Conservation (phyloP, 2,888 invertebrate species). For the Gandaritis pyraliata region DNA sequence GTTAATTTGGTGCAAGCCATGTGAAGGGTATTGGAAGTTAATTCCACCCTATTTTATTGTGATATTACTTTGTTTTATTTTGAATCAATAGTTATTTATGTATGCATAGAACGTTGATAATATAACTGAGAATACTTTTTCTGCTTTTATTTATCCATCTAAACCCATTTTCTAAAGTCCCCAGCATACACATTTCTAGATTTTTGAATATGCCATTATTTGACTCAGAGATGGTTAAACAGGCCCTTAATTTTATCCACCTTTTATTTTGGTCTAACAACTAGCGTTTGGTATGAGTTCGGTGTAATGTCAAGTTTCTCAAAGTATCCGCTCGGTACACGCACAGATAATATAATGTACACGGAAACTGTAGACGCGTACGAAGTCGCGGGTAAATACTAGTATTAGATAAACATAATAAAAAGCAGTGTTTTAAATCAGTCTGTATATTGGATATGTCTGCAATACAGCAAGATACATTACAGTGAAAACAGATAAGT, state of each 20-base stretch:
- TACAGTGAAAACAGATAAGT: constrained; percentile 84
- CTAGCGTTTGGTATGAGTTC: no score
- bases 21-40: constrained; percentile 23
- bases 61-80: constrained; percentile 38
- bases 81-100: constrained; percentile 32
- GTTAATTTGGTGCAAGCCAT: constrained; percentile 36
- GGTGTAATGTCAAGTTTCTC: no score
- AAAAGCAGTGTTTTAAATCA: constrained; percentile 74
- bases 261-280: no score
- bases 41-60: constrained; percentile 35
- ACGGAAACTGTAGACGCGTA: no score
- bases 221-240: no score
- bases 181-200: no score
- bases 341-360: no score
- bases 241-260: no score
- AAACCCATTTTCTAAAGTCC: no score
- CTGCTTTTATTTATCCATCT: constrained; percentile 16
- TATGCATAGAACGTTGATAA: constrained; percentile 34
- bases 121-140: constrained; percentile 32
- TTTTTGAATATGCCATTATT: no score
- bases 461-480: constrained; percentile 85
- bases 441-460: constrained; percentile 86
- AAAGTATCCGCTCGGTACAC: no score
- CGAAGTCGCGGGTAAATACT: no score
- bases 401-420: constrained; percentile 47